Percentiles rank a stretch among this genome's conserved stretches.
Conservation (phyloP, 2,113 vertebrate genomes). For the Cavia porcellus region DNA sequence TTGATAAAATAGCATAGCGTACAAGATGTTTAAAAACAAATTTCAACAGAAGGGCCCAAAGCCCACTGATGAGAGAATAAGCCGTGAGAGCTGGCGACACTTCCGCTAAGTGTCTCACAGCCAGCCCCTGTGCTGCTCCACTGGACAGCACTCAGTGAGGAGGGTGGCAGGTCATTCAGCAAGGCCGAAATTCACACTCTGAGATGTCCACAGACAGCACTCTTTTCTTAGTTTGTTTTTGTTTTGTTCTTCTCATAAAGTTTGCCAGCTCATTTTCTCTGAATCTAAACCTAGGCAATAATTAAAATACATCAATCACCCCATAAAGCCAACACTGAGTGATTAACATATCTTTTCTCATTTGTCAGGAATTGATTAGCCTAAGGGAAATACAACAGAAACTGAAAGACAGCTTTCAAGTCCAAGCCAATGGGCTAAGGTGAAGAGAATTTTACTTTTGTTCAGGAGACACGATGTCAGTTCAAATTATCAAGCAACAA, state of each 20-base stretch:
- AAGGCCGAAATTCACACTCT: background rate
- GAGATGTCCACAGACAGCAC: background rate
- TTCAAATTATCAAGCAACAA: slow-evolving; percentile 46
- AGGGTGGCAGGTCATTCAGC: background rate
- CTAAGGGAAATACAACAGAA: slow-evolving; percentile 41
- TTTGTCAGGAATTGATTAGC: slow-evolving; percentile 13
- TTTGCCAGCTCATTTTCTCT: slow-evolving; percentile 43
- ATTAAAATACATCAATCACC: slow-evolving; percentile 48
- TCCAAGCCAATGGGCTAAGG: slow-evolving; percentile 23
- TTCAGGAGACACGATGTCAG: background rate
- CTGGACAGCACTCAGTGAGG: background rate
- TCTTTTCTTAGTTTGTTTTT: background rate
- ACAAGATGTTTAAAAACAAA: slow-evolving; percentile 65
- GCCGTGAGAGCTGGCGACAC: slow-evolving; percentile 57
- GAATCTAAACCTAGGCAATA: background rate
- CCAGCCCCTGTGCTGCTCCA: background rate
- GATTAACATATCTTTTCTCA: slow-evolving; percentile 38
- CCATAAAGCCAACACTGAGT: slow-evolving; percentile 53
- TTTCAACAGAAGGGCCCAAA: slow-evolving; percentile 62
- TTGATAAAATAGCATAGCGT: slow-evolving; percentile 56
- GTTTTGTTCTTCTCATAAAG: slow-evolving; percentile 23
- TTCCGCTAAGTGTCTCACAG: background rate
- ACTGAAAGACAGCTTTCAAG: slow-evolving; percentile 50
- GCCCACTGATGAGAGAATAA: slow-evolving; percentile 48
- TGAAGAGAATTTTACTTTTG: slow-evolving; percentile 54